Conservation (phyloP, 2,113 vertebrate species). For the Oryzias woworae region DNA sequence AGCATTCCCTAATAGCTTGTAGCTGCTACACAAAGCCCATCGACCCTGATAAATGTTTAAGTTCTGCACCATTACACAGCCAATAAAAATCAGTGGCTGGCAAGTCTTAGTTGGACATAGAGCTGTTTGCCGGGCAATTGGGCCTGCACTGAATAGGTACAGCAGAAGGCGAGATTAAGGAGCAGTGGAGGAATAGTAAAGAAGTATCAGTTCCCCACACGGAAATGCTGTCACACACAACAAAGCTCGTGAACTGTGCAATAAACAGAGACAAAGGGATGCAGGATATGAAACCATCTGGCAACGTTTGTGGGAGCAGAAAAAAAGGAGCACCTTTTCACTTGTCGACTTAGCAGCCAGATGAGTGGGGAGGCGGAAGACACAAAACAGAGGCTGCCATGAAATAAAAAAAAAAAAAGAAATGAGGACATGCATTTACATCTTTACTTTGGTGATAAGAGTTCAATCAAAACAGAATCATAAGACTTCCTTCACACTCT, state of each 20-base stretch:
- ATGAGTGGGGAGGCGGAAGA: slow-evolving; percentile 16
- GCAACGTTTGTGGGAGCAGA: slow-evolving; percentile 34
- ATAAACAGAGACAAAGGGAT: slow-evolving; percentile 16
- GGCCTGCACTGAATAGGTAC: slow-evolving; percentile 41
- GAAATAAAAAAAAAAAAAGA: slow-evolving; percentile 32
- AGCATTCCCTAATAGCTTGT: slow-evolving; percentile 64
- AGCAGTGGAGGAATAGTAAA: slow-evolving; percentile 18
- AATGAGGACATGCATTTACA: slow-evolving; percentile 32
- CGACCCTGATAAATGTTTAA: slow-evolving; percentile 79
- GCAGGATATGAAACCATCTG: slow-evolving; percentile 37
- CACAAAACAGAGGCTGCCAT: slow-evolving; percentile 4
- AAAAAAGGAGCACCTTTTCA: slow-evolving; percentile 36
- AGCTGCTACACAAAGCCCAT: slow-evolving; percentile 59
- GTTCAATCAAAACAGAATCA: slow-evolving; percentile 26
- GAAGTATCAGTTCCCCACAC: slow-evolving; percentile 29
- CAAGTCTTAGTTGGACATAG: slow-evolving; percentile 71
- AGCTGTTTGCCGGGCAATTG: slow-evolving; percentile 54
- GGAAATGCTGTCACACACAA: slow-evolving; percentile 40
- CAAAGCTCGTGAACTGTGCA: slow-evolving; percentile 28
- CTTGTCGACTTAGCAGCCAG: slow-evolving; percentile 14
- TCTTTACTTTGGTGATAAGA: slow-evolving; percentile 10
- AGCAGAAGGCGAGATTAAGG: slow-evolving; percentile 24
- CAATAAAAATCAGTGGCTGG: slow-evolving; percentile 77
- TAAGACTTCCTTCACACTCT: slow-evolving; percentile 19
- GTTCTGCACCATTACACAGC: slow-evolving; percentile 77